Conservation (phyloP, 2,888 invertebrate species). For the Nomada ferruginata region DNA sequence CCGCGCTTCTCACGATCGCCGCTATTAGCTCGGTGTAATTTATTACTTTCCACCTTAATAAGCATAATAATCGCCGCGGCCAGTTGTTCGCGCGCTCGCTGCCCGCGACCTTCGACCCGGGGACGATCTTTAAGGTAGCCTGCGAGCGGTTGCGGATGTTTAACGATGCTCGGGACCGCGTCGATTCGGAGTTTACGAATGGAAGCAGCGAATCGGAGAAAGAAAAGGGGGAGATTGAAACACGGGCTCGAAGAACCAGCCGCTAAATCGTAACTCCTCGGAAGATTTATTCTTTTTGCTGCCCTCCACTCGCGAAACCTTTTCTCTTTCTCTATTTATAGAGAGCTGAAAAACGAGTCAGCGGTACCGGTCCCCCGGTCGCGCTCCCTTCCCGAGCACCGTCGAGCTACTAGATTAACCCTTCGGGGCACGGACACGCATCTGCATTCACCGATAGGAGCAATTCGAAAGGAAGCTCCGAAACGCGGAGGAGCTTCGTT, state of each 20-base stretch:
- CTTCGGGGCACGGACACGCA: constrained; percentile 41
- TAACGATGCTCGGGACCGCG: constrained; percentile 30
- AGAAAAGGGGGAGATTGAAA: constrained; percentile 12
- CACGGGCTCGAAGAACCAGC: constrained; percentile 29
- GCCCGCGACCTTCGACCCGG: constrained; percentile 79
- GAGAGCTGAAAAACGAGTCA: neutral
- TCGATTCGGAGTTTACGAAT: constrained; percentile 14
- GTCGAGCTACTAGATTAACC: constrained; percentile 39
- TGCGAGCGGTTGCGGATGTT: constrained; percentile 42
- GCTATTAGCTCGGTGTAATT: constrained; percentile 78
- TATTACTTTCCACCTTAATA: constrained; percentile 84
- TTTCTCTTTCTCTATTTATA: constrained; percentile 40
- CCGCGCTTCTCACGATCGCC: constrained; percentile 74
- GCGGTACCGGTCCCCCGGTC: constrained; percentile 22
- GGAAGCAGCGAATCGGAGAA: neutral
- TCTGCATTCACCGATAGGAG: constrained; percentile 33
- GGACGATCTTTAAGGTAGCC: constrained; percentile 83
- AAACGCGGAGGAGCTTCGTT: neutral
- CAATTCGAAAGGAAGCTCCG: too few relatives aligned
- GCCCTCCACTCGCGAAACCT: constrained; percentile 6
- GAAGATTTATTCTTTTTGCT: constrained; percentile 32
- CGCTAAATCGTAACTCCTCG: constrained; percentile 49
- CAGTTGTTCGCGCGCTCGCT: constrained; percentile 52
- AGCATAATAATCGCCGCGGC: constrained; percentile 81
- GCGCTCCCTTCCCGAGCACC: constrained; percentile 34